Conservation (phyloP, 2,797 vertebrate genomes). For the Trichosurus vulpecula region DNA sequence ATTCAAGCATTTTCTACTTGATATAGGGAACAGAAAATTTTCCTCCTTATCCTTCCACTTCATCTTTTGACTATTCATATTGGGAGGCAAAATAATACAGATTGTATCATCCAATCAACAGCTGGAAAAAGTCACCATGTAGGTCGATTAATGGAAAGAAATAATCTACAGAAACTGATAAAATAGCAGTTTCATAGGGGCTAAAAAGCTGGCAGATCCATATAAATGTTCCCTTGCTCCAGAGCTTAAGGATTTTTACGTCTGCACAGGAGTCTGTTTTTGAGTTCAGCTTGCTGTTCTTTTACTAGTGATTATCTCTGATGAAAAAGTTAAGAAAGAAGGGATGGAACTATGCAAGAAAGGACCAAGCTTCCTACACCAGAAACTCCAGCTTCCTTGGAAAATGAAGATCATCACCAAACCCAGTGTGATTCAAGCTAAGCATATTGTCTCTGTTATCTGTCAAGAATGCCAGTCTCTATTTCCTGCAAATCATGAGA, state of each 20-base stretch:
- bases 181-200: conserved; percentile 45
- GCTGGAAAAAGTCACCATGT: conserved; percentile 40
- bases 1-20: conserved; percentile 65
- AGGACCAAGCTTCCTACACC: conserved; percentile 53
- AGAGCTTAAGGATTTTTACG: conserved; percentile 38
- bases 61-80: conserved; percentile 60
- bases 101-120: conserved; percentile 35
- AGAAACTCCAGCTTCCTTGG: conserved; percentile 54
- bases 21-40: conserved; percentile 53
- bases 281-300: conserved; percentile 70
- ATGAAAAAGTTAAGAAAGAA: conserved; percentile 81
- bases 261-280: conserved; percentile 49
- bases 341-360: conserved; percentile 49
- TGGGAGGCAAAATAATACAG: conserved; percentile 53
- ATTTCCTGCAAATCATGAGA: conserved; percentile 56
- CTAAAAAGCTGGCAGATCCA: conserved; percentile 26
- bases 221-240: conserved; percentile 53
- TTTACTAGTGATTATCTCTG: conserved; percentile 63
- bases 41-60: conserved; percentile 51
- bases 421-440: conserved; percentile 24
- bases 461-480: conserved; percentile 14
- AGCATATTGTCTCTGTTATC: conserved; percentile 37
- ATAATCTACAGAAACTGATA: conserved; percentile 40
- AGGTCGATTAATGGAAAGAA: conserved; percentile 56
- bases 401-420: conserved; percentile 54